Percentiles rank a stretch among this genome's conserved stretches.
These are phyloP conservation scores for Ptychadena robeensis DNA, from an alignment of 2,797 vertebrate species.

Conservation along the genomic window DNA sequence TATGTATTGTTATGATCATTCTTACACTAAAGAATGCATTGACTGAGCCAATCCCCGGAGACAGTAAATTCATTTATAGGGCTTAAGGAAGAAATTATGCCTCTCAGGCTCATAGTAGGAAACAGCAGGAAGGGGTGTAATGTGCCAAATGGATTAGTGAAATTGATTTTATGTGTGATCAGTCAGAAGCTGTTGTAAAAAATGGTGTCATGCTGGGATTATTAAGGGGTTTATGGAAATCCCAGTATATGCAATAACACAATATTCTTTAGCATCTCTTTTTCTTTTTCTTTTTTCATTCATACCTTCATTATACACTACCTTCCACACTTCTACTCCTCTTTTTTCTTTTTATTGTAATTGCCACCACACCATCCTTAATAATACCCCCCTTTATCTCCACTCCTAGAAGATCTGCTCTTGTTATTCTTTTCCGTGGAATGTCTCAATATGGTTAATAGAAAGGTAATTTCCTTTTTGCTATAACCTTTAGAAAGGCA, in stretches of 20 bases:
- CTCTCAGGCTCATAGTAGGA: conserved; percentile 1
- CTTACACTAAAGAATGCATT: background rate
- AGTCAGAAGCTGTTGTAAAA: background rate
- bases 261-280: background rate
- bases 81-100: conserved; percentile 1
- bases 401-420: too few species aligned
- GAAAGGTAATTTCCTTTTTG: too few species aligned
- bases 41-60: conserved; percentile 11
- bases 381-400: too few species aligned
- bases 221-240: background rate
- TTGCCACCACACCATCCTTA: too few species aligned
- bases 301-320: background rate
- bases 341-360: too few species aligned
- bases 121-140: conserved; percentile 3
- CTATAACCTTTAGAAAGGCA: too few species aligned
- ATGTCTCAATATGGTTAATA: too few species aligned
- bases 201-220: background rate
- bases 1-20: background rate
- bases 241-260: background rate
- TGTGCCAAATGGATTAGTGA: conserved; percentile 21
- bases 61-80: conserved; percentile 7
- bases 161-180: conserved; percentile 26
- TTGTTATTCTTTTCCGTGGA: too few species aligned
- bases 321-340: too few species aligned
- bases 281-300: background rate